Evolutionary conservation across 2,113 vertebrate genomes (phyloP), one percentile per base, ranked within the genome.

Genomic region (Cathartes aura): DNA sequence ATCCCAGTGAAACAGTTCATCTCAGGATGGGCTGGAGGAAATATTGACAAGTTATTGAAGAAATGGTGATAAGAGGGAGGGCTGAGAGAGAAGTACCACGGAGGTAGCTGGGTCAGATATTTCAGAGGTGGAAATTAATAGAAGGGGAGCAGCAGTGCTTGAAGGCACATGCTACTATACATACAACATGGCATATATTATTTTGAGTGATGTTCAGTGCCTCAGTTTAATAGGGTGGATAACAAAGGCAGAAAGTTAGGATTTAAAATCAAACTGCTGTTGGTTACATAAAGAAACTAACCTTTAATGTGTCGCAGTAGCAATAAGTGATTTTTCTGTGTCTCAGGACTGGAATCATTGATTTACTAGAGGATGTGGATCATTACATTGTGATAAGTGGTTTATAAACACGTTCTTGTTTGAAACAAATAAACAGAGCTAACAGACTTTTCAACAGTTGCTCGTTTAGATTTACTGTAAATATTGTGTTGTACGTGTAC

Each of bases 221-320:
- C 73, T 89, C 68, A 63, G 73, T 89, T 95, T 93, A 93, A 89
- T 71, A 95, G 83, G 32, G 73, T 95, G 76, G 68, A 82, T 95
- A 91, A 91, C 55, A 91, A 94, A 96, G 50, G 72, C 50, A 81
- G 93, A 96, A 97, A 94, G 76, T 93, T 89, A 87, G 81, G 78
- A 94, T 96, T 94, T 94, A 89, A 89, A 96, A 89, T 84, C 81
- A 59, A 79, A 94, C 68, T 82, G 34, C 42, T 78, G 12, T 87
- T 74, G 27, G 59, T 80, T 96, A 84, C 60, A 63, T 71, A 50
- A 82, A 91, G 82, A 92, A 94, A 67, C 80, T 72, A 89, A 74
- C 32, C 34, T 88, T 95, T 67, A 52, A 12, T 76, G 29, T 70
- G 50, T 66, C 1, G 2, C 24, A n/a, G 20, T 55, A 87, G 80